A percentile compares a stretch with the other conserved stretches of the same genome.
phyloP scores from a whole-genome alignment of 2,888 invertebrate genomes.

The Cerastoderma edule region DNA sequence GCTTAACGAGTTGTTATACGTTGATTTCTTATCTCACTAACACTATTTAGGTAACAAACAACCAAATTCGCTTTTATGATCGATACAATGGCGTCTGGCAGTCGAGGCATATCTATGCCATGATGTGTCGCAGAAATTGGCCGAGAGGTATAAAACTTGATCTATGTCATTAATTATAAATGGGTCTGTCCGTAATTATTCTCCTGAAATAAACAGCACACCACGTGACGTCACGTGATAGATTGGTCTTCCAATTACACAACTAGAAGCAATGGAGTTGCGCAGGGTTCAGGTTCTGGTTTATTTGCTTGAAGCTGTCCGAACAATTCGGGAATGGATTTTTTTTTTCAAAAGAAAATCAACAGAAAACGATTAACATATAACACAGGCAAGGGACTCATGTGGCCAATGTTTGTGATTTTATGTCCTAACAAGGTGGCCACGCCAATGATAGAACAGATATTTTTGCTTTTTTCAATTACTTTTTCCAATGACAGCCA shows the following conservation, averaged over 20 bases:
- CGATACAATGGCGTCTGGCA: not conserved
- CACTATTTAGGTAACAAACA: too few relatives aligned
- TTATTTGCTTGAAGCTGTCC: too few relatives aligned
- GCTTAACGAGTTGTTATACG: not conserved
- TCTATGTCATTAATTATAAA: slow-evolving; percentile 14
- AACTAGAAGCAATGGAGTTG: not conserved
- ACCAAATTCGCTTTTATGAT: not conserved
- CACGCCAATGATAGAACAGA: too few relatives aligned
- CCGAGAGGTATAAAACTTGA: slow-evolving; percentile 17
- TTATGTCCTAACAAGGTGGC: too few relatives aligned
- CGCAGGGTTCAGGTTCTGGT: too few relatives aligned
- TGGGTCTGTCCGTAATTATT: not conserved
- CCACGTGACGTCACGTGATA: not conserved
- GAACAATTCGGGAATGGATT: too few relatives aligned
- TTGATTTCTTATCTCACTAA: not conserved
- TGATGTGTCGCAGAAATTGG: slow-evolving; percentile 10
- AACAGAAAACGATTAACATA: too few relatives aligned
- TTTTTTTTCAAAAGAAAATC: too few relatives aligned
- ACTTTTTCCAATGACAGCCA: too few relatives aligned
- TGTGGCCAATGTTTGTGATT: too few relatives aligned
- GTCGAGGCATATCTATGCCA: not conserved
- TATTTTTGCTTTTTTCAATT: too few relatives aligned
- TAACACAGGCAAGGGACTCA: too few relatives aligned
- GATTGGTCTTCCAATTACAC: not conserved
- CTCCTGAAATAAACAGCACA: not conserved